These are phyloP conservation scores for Thecocarcelia acutangulata DNA, from an alignment of 2,888 invertebrate species.

Conservation along the genomic window DNA sequence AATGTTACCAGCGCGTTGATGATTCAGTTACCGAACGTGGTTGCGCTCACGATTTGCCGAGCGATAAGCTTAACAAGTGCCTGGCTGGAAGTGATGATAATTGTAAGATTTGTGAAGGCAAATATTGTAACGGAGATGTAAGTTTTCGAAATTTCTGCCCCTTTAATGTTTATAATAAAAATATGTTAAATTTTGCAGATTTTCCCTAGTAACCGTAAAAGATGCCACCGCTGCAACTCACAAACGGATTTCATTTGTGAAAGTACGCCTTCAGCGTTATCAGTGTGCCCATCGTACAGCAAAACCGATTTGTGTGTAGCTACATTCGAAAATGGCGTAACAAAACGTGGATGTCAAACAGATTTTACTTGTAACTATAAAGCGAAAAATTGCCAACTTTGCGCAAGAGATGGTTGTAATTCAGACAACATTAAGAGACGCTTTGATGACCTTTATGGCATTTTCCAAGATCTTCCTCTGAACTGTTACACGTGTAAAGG, in stretches of 20 bases:
- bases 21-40: too few relatives aligned
- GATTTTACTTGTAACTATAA: slow-evolving; percentile 68
- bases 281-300: slow-evolving; percentile 67
- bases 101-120: too few relatives aligned
- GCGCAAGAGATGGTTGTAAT: slow-evolving; percentile 69
- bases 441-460: slow-evolving; percentile 67
- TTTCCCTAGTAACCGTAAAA: slow-evolving; percentile 67
- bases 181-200: slow-evolving; percentile 40
- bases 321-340: slow-evolving; percentile 65
- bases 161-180: background rate
- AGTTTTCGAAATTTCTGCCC: background rate
- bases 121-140: slow-evolving; percentile 70
- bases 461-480: slow-evolving; percentile 72
- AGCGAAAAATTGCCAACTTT: slow-evolving; percentile 68
- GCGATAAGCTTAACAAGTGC: too few relatives aligned
- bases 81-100: too few relatives aligned
- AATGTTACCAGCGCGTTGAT: slow-evolving; percentile 72
- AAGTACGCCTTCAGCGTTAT: slow-evolving; percentile 50
- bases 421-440: slow-evolving; percentile 64
- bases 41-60: too few relatives aligned
- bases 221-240: slow-evolving; percentile 72
- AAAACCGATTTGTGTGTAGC: slow-evolving; percentile 70
- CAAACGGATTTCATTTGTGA: slow-evolving; percentile 64
- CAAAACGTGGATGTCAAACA: slow-evolving; percentile 71
- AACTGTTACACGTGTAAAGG: slow-evolving; percentile 71